These are phyloP conservation scores for Dipodomys ordii DNA, from an alignment of 2,113 vertebrate genomes.

Conservation along the genomic window DNA sequence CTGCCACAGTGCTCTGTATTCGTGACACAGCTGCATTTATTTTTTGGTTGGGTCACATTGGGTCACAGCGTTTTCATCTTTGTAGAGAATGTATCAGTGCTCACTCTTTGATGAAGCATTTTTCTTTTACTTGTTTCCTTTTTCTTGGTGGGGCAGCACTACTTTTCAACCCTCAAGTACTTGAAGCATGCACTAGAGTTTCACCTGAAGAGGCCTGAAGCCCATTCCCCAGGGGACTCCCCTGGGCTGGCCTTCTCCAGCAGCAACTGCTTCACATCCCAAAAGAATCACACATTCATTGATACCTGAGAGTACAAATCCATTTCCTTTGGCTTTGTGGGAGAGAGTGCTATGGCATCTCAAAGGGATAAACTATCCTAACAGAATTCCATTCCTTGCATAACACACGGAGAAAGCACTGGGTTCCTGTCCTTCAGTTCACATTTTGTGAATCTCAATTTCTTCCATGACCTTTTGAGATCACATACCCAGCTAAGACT, in stretches of 20 bases:
- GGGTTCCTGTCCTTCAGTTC: not conserved
- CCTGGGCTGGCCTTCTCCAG: no score
- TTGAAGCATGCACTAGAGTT: not conserved
- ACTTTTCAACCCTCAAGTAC: not conserved
- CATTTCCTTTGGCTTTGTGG: not conserved
- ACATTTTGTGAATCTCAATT: not conserved
- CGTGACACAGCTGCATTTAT: not conserved
- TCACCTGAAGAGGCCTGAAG: not conserved
- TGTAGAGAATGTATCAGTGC: not conserved
- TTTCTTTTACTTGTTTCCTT: not conserved
- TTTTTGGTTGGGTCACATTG: not conserved
- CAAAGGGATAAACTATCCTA: not conserved
- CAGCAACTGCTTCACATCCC: not conserved
- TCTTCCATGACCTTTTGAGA: not conserved
- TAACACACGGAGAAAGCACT: not conserved
- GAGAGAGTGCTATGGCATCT: not conserved
- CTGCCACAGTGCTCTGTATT: not conserved
- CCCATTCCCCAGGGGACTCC: not conserved
- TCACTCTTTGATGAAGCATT: not conserved
- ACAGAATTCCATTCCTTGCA: not conserved
- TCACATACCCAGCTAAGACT: not conserved
- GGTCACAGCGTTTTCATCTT: not conserved
- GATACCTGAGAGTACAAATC: no score
- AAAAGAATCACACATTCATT: not conserved
- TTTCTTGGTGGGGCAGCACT: not conserved